Conservation (phyloP, 2,797 vertebrate genomes). For the Ispidina picta region DNA sequence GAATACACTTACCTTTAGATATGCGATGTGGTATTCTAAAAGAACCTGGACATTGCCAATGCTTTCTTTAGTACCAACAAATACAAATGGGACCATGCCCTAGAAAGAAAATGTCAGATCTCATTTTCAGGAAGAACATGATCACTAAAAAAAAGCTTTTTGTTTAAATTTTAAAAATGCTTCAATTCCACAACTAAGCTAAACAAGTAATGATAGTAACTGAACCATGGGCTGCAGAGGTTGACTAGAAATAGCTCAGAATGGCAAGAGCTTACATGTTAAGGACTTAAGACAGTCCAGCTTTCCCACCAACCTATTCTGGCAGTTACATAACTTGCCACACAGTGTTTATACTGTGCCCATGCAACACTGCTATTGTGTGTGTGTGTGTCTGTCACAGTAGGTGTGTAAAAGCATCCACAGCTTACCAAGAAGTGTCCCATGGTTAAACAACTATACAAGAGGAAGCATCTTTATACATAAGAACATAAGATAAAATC, state of each 20-base stretch:
- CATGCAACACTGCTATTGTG: accelerated
- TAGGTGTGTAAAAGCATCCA: background rate
- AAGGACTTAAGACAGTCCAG: background rate
- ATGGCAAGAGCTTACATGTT: background rate
- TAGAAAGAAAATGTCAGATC: constrained; percentile 66
- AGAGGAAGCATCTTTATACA: background rate
- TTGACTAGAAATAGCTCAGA: background rate
- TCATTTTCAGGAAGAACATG: background rate
- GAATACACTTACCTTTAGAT: constrained; percentile 89
- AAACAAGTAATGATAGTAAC: background rate
- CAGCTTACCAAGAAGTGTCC: background rate
- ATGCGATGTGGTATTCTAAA: constrained; percentile 97
- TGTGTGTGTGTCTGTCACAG: background rate
- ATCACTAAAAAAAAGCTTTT: background rate
- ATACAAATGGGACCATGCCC: constrained; percentile 99
- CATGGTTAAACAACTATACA: background rate
- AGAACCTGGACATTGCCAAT: constrained; percentile 97
- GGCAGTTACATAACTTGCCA: background rate
- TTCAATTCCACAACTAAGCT: background rate
- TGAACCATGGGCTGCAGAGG: background rate
- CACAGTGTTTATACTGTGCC: accelerated
- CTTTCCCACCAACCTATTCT: background rate
- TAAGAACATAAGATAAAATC: no score
- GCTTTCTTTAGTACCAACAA: constrained; percentile 98
- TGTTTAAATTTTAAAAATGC: background rate